Conservation (phyloP, 1,140 invertebrate species). For the Heliconius congener region DNA sequence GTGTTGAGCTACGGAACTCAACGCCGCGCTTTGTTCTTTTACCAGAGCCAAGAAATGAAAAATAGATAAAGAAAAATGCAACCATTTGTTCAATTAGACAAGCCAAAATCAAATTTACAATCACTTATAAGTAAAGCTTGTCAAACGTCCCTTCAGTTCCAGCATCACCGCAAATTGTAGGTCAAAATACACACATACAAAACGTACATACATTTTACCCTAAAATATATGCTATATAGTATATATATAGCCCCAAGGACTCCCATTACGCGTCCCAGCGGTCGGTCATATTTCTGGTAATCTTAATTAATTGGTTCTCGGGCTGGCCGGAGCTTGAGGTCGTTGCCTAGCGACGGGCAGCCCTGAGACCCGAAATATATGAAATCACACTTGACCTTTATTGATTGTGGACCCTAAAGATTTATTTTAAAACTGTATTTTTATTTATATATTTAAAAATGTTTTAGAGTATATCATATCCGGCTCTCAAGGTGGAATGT, state of each 20-base stretch:
- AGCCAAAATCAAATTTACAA: too few relatives aligned
- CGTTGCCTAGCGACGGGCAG: constrained; percentile 16
- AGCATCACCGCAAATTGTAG: neutral
- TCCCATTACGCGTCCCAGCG: constrained; percentile 17
- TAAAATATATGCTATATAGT: neutral
- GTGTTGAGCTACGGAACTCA: too few relatives aligned
- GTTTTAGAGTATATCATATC: too few relatives aligned
- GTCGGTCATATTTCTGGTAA: constrained; percentile 25
- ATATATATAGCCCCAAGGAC: neutral
- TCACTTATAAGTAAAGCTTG: neutral
- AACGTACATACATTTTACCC: neutral
- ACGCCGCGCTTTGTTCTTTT: too few relatives aligned
- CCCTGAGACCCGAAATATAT: neutral
- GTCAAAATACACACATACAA: neutral
- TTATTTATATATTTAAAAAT: neutral
- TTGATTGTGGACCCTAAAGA: neutral
- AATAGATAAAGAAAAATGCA: too few relatives aligned
- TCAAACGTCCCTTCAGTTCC: neutral
- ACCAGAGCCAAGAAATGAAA: too few relatives aligned
- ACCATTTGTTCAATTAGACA: too few relatives aligned
- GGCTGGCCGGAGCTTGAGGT: neutral
- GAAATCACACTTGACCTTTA: constrained; percentile 15
- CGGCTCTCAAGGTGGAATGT: too few relatives aligned
- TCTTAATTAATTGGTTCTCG: constrained; percentile 22
- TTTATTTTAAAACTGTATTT: neutral